These are phyloP conservation scores for Erithacus rubecula DNA, from an alignment of 2,797 vertebrate species.

Conservation along the genomic window DNA sequence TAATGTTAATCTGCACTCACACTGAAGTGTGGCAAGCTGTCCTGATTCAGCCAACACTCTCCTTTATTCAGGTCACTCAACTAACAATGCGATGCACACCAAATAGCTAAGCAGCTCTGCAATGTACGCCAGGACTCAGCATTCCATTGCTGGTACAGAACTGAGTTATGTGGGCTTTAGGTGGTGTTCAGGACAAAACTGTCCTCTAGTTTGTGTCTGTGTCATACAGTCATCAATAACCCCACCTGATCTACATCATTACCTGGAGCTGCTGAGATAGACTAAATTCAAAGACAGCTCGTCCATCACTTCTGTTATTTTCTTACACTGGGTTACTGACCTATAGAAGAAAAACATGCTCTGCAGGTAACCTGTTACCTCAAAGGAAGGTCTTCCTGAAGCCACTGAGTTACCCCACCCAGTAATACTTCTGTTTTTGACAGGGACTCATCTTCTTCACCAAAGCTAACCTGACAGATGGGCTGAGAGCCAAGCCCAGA, in stretches of 20 bases:
- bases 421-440: neutral
- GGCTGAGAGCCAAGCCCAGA: neutral
- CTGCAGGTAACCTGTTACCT: neutral
- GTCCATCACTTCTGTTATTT: neutral
- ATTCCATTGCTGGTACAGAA: neutral
- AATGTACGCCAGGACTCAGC: fast-evolving
- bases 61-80: neutral
- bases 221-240: neutral
- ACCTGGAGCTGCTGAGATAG: neutral
- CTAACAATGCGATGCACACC: fast-evolving
- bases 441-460: neutral
- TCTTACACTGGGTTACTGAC: neutral
- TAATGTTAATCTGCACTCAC: neutral
- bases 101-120: neutral
- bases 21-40: neutral
- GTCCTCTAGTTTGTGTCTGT: neutral
- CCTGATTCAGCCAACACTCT: neutral
- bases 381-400: neutral
- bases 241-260: neutral
- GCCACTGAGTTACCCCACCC: neutral
- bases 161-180: neutral
- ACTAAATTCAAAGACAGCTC: neutral
- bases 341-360: neutral
- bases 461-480: neutral
- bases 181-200: neutral